Base-by-base conservation (phyloP, 2,888 invertebrate species). In the Agonopterix alstromeriana region DNA sequence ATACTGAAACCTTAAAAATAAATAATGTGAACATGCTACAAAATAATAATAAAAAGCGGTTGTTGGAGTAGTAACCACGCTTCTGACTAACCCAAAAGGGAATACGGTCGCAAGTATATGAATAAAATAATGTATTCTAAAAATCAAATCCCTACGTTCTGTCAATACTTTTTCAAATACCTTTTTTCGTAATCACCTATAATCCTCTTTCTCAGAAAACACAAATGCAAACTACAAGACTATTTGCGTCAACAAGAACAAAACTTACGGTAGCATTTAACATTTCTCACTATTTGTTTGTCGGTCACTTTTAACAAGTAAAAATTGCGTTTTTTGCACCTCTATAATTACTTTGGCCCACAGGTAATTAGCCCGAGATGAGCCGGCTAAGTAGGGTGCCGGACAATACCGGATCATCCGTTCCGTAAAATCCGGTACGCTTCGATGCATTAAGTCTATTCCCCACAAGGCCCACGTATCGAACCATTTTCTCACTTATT, bases 341-440 rank as follows among this genome's bases (percentile, higher is more conserved):
- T 36, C 46, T 57, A 63, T 80, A 78, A 82, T 83, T 84, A 77
- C 69, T 77, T 83, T 70, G 70, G 69, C 77, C 82, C 85, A 82
- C 83, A 84, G 87, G 80, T 86, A 85, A 87, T 86, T 84, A 86
- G 55, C 56, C 64, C 53, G 63, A 74, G 80, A 83, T 87, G 79
- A 87, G 85, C 87, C 73, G 50, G 52, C 74, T 79, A 79, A 82
- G 77, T 71, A 70, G 55, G 54, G 54, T 17, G 9, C 14, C 42
- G 48, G 77, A 86, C 85, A 84, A 86, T 68, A 53, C 48, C 58
- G 74, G 78, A 73, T 74, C 73, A 76, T 63, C 67, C 60, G 55
- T 46, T 56, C 57, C 53, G 64, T 67, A 62, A 60, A 69, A 73
- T 79, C 79, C 77, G 81, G 73, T 80, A 79, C 63, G 66, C 73